Percentiles rank a stretch among this genome's conserved stretches.
Evolutionary conservation across 2,888 invertebrate species (phyloP).

Genomic region (Hemaris fuciformis): DNA sequence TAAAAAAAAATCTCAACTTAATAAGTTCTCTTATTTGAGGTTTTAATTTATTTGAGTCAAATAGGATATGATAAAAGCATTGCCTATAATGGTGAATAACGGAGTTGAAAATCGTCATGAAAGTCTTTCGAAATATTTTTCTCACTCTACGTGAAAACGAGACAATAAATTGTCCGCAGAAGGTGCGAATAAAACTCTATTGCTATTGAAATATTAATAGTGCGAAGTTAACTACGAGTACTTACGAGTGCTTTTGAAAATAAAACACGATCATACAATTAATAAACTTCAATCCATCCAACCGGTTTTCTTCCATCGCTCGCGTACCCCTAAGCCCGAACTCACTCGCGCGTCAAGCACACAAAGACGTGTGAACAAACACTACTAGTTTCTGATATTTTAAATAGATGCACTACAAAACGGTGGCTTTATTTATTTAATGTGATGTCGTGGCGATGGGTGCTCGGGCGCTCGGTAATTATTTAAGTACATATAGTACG

Average conservation of each 20-base stretch:
- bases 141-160: too few relatives aligned
- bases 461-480: not conserved
- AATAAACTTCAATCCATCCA: not conserved
- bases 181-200: too few relatives aligned
- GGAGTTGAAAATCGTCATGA: too few relatives aligned
- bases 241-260: not conserved
- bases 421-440: constrained; percentile 4
- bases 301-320: not conserved
- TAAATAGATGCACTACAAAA: constrained; percentile 5
- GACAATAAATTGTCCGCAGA: too few relatives aligned
- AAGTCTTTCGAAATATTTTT: too few relatives aligned
- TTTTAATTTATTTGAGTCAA: too few relatives aligned
- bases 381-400: constrained; percentile 1
- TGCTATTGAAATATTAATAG: too few relatives aligned
- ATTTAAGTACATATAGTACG: not conserved
- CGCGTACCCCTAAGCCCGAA: not conserved
- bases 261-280: not conserved
- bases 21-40: too few relatives aligned
- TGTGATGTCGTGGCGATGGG: constrained; percentile 2
- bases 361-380: constrained; percentile 9
- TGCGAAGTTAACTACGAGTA: too few relatives aligned
- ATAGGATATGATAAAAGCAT: too few relatives aligned
- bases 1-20: too few relatives aligned
- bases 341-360: not conserved
- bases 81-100: too few relatives aligned